Conservation (phyloP, 2,113 vertebrate genomes). For the Notechis scutatus region DNA sequence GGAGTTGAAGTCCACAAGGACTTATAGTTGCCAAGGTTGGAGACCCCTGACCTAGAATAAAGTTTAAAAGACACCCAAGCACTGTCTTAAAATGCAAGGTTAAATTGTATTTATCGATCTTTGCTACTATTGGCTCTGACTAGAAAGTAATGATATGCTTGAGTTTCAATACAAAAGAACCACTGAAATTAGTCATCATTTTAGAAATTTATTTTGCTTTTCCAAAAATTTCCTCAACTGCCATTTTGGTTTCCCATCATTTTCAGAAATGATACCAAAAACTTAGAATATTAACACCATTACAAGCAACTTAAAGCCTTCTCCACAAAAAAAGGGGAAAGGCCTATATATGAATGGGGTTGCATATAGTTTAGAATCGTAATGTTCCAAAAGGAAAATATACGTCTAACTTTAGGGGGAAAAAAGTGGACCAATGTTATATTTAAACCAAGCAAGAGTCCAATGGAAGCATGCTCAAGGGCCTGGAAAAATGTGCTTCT, state of each 20-base stretch:
- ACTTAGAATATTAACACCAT: not conserved
- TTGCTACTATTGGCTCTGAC: not conserved
- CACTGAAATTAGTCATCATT: not conserved
- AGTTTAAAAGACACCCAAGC: not conserved
- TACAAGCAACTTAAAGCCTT: not conserved
- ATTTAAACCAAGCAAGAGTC: not conserved
- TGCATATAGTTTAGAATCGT: not conserved
- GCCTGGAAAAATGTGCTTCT: not conserved
- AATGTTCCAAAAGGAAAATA: not conserved
- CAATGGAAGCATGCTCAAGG: not conserved
- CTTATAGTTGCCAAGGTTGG: too few species aligned
- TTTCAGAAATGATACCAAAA: not conserved
- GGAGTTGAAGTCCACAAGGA: too few species aligned
- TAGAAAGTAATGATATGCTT: not conserved
- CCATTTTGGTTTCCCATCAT: not conserved
- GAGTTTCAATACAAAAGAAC: not conserved
- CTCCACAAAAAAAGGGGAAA: not conserved
- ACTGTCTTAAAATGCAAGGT: not conserved
- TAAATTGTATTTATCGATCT: not conserved
- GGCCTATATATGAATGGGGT: not conserved
- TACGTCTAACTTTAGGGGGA: not conserved
- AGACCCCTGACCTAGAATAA: not conserved
- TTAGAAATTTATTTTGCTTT: not conserved
- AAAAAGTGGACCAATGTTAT: not conserved
- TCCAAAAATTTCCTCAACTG: not conserved